These are phyloP conservation scores for Bergia puertoricense DNA, from an alignment of 92 coral and sea anemone species.

Conservation along the genomic window DNA sequence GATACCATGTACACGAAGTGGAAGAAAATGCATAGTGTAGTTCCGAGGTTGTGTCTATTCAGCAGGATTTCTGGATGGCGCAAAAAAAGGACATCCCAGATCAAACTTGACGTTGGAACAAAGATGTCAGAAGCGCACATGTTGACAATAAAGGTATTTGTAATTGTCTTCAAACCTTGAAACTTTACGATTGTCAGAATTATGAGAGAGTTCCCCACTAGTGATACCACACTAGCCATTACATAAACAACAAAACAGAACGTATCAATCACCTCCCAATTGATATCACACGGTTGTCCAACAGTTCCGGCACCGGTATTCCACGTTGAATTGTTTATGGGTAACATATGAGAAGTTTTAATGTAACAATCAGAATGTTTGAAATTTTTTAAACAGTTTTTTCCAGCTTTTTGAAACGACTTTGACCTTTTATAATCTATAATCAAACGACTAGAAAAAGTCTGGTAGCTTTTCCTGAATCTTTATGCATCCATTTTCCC, in stretches of 20 bases:
- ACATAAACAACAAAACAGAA: constrained; percentile 21
- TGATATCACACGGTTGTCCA: neutral
- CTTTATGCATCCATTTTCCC: neutral
- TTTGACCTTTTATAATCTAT: neutral
- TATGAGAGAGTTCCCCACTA: constrained; percentile 29
- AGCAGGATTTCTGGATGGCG: constrained; percentile 7
- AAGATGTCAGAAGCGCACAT: constrained; percentile 34
- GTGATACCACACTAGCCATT: neutral
- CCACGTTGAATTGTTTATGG: neutral
- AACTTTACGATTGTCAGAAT: constrained; percentile 14
- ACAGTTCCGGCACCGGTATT: neutral
- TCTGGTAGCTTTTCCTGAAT: neutral
- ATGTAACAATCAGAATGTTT: neutral
- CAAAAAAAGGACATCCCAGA: constrained; percentile 16
- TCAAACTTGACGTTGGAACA: neutral
- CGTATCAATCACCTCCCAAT: constrained; percentile 23
- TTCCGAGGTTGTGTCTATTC: neutral
- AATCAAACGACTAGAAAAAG: neutral
- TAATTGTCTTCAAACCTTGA: constrained; percentile 2
- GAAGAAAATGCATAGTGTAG: constrained; percentile 18
- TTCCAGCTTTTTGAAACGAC: too few relatives aligned
- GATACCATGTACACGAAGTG: constrained; percentile 8
- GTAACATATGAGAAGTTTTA: neutral
- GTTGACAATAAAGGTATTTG: constrained; percentile 25
- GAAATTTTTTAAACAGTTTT: neutral